Base-by-base conservation (phyloP, 2,797 vertebrate genomes). In the Poecile montanus region DNA sequence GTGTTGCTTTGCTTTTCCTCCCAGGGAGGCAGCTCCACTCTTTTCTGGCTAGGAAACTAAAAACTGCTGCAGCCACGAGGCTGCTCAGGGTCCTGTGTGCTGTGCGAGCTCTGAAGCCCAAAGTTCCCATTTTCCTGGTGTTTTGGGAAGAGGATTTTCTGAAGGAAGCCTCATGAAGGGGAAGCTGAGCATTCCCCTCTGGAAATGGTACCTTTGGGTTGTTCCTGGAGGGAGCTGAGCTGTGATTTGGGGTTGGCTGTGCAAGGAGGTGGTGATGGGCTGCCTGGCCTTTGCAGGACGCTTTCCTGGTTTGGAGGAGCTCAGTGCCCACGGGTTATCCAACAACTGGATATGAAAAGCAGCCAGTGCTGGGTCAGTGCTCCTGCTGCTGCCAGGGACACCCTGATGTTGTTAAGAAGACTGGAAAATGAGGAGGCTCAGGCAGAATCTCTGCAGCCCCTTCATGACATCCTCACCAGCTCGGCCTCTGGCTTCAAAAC, bases 391-490 rank as follows among this genome's bases (percentile, higher is more conserved):
- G 5, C 42, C 4, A 1, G 15, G 18, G 62, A 15, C 16, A 29
- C 42, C 20, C 23, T 11, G 9, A 10, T 40, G 20, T 42, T 60
- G 26, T 25, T 7, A 11, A 21, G 5, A 25, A 20, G 12, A 1
- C 0, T 18, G 32, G 34, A 9, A 51, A 7, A 11, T 1, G 3
- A 58, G 67, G 36, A 22, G 50, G 34, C 20, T 76, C 1, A 5
- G 30, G 29, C 72, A 34, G 32, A 47, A n/a, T 50, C 70, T 51
- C 57, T 11, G 21, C 45, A 34, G 4, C 50, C 20, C 30, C 40
- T 7, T 29, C 5, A 4, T 3, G 7, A 6, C 3, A 0, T 50
- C 30, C 44, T 76, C 42, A 9, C 36, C 45, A n/a, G 0, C 19
- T 16, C 6, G 0, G 15, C 51, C 5, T 70, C 18, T 47, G 27